Conservation (phyloP, 2,797 vertebrate genomes). For the Oryzias sinensis region DNA sequence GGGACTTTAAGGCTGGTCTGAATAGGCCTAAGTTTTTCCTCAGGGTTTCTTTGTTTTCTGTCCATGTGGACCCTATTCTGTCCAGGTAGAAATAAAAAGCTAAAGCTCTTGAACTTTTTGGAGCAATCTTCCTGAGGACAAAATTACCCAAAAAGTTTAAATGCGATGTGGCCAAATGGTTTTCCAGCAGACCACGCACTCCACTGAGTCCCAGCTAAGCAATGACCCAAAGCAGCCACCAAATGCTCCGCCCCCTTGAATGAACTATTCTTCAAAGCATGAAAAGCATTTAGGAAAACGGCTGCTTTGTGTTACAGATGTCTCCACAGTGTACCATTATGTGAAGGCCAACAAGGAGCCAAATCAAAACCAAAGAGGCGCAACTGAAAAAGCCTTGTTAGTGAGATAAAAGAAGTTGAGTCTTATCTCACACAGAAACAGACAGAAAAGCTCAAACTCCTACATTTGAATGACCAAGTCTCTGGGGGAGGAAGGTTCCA, state of each 20-base stretch:
- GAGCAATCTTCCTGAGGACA: too few species aligned
- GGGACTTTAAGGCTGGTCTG: too few species aligned
- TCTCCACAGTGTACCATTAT: conserved; percentile 51
- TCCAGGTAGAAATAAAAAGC: too few species aligned
- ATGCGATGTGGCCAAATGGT: conserved; percentile 5
- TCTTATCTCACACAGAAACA: conserved; percentile 51
- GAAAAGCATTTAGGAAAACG: conserved; percentile 23
- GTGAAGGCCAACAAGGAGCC: conserved; percentile 28
- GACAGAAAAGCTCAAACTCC: conserved; percentile 48
- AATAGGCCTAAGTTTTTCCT: too few species aligned
- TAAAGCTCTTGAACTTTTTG: too few species aligned
- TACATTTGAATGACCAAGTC: conserved; percentile 77
- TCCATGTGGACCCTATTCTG: too few species aligned
- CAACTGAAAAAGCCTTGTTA: conserved; percentile 58
- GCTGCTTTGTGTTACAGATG: conserved; percentile 19
- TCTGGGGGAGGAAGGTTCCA: conserved; percentile 63
- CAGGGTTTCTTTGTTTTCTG: too few species aligned
- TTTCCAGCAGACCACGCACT: conserved; percentile 31
- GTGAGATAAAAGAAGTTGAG: conserved; percentile 46
- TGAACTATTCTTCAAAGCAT: background rate
- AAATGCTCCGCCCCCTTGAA: conserved; percentile 20
- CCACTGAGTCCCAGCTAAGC: conserved; percentile 8
- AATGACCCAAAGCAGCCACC: conserved; percentile 14
- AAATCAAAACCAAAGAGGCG: conserved; percentile 30
- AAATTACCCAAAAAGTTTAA: conserved; percentile 4